Base-by-base conservation (phyloP, 1,140 invertebrate species). In the Tachypleus tridentatus region DNA sequence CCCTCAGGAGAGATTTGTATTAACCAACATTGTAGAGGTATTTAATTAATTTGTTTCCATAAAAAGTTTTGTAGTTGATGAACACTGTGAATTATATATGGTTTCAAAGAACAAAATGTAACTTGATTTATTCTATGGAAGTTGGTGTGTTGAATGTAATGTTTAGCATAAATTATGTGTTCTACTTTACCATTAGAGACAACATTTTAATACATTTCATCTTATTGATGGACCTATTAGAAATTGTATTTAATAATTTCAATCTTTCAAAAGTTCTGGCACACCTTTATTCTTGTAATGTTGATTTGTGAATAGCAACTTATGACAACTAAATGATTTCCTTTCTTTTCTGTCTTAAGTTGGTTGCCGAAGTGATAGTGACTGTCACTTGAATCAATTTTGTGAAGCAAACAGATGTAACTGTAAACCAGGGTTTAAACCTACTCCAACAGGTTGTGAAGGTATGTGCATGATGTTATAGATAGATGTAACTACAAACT, bases 1-100 rank as follows among this genome's bases (percentile, higher is more conserved):
- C 78, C 91, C 64, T 85, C 86, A 5, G 91, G 91, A 62, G 91
- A 94, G 80, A 83, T 93, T 57, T 94, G 92, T 71, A 83, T 84
- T n/a, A 84, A 87, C 69, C 89, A 90, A 53, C 81, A 84, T 48
- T 95, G 91, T 72, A 83, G 86, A 73, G 70, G 68, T 70, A 70
- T 51, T 50, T 7, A 29, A 29, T 29, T 29, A 29, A 29, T 29
- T 29, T 29, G 29, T 29, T 29, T 29, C 29, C 29, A 29, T 29
- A 29, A 29, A 29, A 29, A 29, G 29, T 29, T 29, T 29, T 29
- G 29, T 29, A 29, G 29, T 29, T 29, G 29, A 29, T 29, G 29
- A 29, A 29, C 29, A 29, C 29, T 1, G 29, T 29, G 29, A 29
- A 29, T 29, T 29, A 0, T 29, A 29, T 29, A 29, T 2, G 29